phyloP scores from a whole-genome alignment of 2,797 vertebrate species.

The Crypturellus tataupa region DNA sequence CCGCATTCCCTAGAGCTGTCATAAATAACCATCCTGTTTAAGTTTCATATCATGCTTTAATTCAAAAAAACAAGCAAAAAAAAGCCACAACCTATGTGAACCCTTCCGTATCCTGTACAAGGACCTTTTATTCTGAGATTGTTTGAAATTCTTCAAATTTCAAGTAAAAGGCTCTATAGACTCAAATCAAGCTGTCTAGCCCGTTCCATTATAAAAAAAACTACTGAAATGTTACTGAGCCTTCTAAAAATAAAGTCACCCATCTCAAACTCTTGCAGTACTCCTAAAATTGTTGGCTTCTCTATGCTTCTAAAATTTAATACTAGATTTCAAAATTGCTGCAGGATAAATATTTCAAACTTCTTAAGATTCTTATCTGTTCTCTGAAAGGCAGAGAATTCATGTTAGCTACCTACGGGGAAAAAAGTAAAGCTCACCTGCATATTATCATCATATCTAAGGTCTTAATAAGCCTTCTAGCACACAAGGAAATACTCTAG shows the following conservation, averaged over 20 bases:
- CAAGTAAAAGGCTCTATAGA: not conserved
- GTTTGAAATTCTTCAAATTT: not conserved
- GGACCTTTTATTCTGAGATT: not conserved
- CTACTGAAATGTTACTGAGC: not conserved
- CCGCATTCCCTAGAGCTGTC: not conserved
- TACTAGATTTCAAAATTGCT: not conserved
- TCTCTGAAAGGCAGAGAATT: not conserved
- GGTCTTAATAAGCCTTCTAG: not conserved
- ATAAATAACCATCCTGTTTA: not conserved
- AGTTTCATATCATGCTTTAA: not conserved
- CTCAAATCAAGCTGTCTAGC: not conserved
- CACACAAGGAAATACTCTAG: not conserved
- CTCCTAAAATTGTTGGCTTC: not conserved
- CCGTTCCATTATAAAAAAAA: not conserved
- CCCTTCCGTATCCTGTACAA: not conserved
- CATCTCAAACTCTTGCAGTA: not conserved
- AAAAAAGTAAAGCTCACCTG: not conserved
- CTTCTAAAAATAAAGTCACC: not conserved
- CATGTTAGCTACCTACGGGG: not conserved
- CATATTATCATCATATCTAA: not conserved
- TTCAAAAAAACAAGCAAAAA: not conserved
- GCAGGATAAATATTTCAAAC: not conserved
- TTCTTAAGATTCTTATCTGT: not conserved
- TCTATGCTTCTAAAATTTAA: not conserved
- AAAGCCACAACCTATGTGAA: not conserved